Base-by-base conservation (phyloP, 2,113 vertebrate genomes). In the Synchiropus splendidus region DNA sequence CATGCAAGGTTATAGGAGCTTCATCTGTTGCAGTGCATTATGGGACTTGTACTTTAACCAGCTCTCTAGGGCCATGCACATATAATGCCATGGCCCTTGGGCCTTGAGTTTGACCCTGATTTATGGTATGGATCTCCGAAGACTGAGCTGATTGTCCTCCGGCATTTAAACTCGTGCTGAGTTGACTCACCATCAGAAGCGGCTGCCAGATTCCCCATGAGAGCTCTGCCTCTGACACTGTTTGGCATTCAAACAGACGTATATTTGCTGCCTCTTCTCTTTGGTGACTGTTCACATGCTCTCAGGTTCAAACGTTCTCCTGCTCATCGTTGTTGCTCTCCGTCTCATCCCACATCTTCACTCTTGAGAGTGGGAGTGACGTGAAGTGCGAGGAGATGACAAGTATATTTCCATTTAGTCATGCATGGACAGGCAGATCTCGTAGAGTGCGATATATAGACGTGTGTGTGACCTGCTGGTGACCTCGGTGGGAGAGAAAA, bases 191-290 rank as follows among this genome's bases (percentile, higher is more conserved):
- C 58, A 56, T 82, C 60, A 63, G 69, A 52, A 46, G 67, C 67
- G 16, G 32, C 74, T 77, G 82, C 75, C 66, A 81, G 77, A 85
- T 84, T 85, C 81, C 81, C 68, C 83, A 83, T 82, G 69, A 34
- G 65, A 71, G 66, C 54, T 75, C 74, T 72, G 75, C 60, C 78
- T 74, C 62, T 64, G 48, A 11, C 54, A 66, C 66, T 82, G 71
- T 83, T 85, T 85, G 79, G 58, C 59, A 54, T 54, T 79, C 71
- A 83, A 84, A 82, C 77, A 82, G 51, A 54, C 54, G 45, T 66
- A 10, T 77, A 74, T 81, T 81, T 80, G 71, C 64, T 54, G 55
- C 48, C 38, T 58, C 51, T 49, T 63, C 55, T 72, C 17, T 38
- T 31, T 1, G 47, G 50, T 27, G 21, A 5, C 21, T 27, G 4